These are phyloP conservation scores for Plodia interpunctella DNA, from an alignment of 1,140 invertebrate genomes.

Conservation along the genomic window DNA sequence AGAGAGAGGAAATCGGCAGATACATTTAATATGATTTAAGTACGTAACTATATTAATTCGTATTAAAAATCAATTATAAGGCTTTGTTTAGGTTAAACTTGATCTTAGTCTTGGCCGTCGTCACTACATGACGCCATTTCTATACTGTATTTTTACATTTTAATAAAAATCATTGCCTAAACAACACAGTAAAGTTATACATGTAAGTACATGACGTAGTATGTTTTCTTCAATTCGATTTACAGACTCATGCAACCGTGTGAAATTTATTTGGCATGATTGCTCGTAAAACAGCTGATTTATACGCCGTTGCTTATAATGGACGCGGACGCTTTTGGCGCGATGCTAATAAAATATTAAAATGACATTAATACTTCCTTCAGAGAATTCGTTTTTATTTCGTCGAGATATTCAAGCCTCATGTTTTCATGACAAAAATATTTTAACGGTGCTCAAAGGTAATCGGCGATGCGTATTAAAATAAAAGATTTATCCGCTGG, in stretches of 20 bases:
- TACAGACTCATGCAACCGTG: conserved; percentile 17
- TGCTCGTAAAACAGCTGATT: conserved; percentile 54
- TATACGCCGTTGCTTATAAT: conserved; percentile 48
- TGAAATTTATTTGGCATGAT: conserved; percentile 51
- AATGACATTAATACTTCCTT: conserved; percentile 49
- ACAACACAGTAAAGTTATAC: neutral
- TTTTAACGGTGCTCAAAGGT: neutral
- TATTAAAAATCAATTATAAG: no score
- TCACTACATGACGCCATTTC: no score
- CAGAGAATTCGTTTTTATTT: conserved; percentile 28
- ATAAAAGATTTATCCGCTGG: neutral
- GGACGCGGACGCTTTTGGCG: conserved; percentile 45
- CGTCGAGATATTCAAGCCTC: conserved; percentile 24
- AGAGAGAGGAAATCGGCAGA: no score
- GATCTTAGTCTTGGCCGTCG: no score
- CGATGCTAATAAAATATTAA: conserved; percentile 52
- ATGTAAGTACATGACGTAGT: conserved; percentile 6
- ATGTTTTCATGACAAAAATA: neutral
- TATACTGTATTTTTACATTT: no score
- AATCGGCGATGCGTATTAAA: neutral
- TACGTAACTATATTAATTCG: no score
- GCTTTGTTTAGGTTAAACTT: no score
- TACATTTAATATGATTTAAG: no score
- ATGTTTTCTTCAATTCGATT: conserved; percentile 23
- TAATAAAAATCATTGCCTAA: neutral